Evolutionary conservation across 2,888 invertebrate genomes (phyloP).

Genomic region (Plebejus argus): DNA sequence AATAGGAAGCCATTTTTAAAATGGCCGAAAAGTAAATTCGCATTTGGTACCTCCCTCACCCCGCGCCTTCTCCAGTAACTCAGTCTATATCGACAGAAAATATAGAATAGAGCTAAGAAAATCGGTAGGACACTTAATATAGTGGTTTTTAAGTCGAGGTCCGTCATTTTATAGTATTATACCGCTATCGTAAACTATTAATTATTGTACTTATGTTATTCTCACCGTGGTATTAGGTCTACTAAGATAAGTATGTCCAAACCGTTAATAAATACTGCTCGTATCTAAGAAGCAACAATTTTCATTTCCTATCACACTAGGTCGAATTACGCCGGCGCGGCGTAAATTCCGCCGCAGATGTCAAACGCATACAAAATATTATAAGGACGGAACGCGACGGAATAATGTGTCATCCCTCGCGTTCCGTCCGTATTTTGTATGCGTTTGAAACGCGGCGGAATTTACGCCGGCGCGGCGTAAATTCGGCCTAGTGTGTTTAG

Average conservation of each 20-base stretch:
- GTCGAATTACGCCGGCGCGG: too few relatives aligned
- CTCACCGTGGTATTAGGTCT: background rate
- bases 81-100: conserved; percentile 35
- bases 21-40: conserved; percentile 45
- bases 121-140: background rate
- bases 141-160: background rate
- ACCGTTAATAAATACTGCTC: background rate
- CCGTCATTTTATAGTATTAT: background rate
- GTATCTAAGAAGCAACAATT: background rate
- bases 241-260: background rate
- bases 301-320: too few relatives aligned
- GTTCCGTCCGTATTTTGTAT: too few relatives aligned
- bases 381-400: too few relatives aligned
- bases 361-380: too few relatives aligned
- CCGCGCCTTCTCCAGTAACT: conserved; percentile 43
- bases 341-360: too few relatives aligned
- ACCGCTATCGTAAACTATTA: background rate
- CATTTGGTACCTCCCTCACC: conserved; percentile 39
- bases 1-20: conserved; percentile 47
- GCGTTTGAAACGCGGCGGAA: too few relatives aligned
- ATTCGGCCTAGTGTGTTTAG: too few relatives aligned
- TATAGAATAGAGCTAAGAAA: background rate
- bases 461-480: too few relatives aligned
- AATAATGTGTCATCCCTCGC: too few relatives aligned
- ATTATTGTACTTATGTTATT: background rate